These are phyloP conservation scores for Lasioglossum albipes DNA, from an alignment of 1,140 invertebrate species.

Conservation along the genomic window DNA sequence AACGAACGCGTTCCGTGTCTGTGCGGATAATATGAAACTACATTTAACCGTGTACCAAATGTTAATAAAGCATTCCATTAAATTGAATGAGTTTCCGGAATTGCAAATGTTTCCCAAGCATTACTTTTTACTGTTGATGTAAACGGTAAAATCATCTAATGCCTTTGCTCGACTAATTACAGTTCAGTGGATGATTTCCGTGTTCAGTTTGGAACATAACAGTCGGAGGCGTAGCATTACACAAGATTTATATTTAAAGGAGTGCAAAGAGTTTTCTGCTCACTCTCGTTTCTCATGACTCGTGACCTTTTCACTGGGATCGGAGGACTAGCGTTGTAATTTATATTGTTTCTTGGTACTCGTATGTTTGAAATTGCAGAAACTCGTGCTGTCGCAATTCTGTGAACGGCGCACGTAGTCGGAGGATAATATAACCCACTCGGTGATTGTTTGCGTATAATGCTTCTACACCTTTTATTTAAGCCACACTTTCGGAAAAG, in stretches of 20 bases:
- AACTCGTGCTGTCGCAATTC: conserved; percentile 15
- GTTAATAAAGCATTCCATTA: too few relatives aligned
- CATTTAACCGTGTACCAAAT: too few relatives aligned
- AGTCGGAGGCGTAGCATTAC: background rate
- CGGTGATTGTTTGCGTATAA: background rate
- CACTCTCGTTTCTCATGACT: conserved; percentile 4
- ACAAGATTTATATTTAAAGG: background rate
- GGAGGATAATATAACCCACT: background rate
- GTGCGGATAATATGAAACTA: too few relatives aligned
- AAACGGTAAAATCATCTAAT: too few relatives aligned
- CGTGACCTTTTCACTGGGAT: conserved; percentile 14
- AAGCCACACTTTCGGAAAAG: background rate
- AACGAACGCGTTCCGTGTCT: too few relatives aligned
- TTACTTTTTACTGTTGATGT: too few relatives aligned
- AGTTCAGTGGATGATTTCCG: background rate
- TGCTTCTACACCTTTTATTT: background rate
- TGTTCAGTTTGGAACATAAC: background rate
- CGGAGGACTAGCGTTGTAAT: background rate
- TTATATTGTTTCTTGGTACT: conserved; percentile 5
- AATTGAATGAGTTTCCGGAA: too few relatives aligned
- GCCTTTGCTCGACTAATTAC: background rate
- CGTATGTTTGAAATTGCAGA: conserved; percentile 10
- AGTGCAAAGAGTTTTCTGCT: background rate
- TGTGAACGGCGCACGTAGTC: background rate
- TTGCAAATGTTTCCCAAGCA: too few relatives aligned